Conservation (phyloP, 2,797 vertebrate species). For the Molossus alvarezi region DNA sequence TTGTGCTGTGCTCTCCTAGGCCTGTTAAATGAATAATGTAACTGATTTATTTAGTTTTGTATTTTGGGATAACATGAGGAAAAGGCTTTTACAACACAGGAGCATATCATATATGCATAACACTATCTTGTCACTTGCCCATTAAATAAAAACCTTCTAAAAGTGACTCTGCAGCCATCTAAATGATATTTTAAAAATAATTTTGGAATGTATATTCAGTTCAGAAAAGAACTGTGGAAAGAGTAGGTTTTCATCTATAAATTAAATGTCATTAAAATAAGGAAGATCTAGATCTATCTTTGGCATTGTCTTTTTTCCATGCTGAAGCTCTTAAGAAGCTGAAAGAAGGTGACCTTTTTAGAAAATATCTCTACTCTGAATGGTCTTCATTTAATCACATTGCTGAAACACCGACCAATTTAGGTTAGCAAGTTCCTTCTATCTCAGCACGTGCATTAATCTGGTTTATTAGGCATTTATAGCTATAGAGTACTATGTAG, state of each 20-base stretch:
- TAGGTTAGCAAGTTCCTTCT: neutral
- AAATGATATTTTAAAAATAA: neutral
- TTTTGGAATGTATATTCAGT: neutral
- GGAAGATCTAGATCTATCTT: neutral
- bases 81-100: constrained; percentile 28
- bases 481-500: neutral
- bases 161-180: neutral
- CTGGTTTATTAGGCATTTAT: neutral
- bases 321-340: neutral
- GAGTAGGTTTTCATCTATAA: constrained; percentile 17
- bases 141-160: constrained; percentile 56
- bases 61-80: neutral
- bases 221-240: neutral
- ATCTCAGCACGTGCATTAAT: neutral
- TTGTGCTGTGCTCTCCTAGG: neutral
- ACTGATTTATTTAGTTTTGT: constrained; percentile 26
- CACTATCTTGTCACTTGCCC: neutral
- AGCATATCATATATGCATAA: neutral
- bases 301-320: neutral
- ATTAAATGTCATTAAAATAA: constrained; percentile 44
- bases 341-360: neutral
- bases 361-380: neutral
- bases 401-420: neutral
- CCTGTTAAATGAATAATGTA: neutral
- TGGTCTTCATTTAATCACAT: neutral